Evolutionary conservation across 2,797 vertebrate genomes (phyloP), one percentile per base, ranked within the genome.

Genomic region (Melanotaenia trifasciata): DNA sequence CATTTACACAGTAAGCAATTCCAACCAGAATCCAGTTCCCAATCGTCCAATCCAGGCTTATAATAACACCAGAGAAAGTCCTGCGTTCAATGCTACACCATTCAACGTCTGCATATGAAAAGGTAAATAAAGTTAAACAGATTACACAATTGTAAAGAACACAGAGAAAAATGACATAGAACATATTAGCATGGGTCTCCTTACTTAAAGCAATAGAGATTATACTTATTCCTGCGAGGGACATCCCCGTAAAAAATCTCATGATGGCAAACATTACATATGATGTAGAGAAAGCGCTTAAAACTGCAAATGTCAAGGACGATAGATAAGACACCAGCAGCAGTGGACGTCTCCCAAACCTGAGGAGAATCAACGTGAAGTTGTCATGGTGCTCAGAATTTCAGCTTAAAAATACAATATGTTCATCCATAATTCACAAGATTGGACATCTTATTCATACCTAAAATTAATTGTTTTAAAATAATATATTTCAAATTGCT

Each of bases 191-290:
- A 18, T 51, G 11, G 13, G n/a, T 24, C 1, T 22, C 67, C 89
- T 83, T 74, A 92, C 92, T 91, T 30, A 93, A 59, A 66, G 79
- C 84, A 45, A 84, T n/a, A 16, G 86, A 72, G 53, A 94, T 88
- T 40, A 94, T 92, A 36, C 80, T 91, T 63, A 94, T 90, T 51
- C 90, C 94, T 18, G 92, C 65, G 0, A 93, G 71, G 8, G 86
- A 76, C 74, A 93, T 58, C 63, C 93, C 94, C 0, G 90, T 92
- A 6, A 93, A 87, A 66, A 92, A 90, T 53, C 93, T 90, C 90
- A 91, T 77, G 43, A 92, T 45, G 50, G 45, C 56, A 45, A 94
- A 94, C 87, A 92, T 84, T 3, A 81, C 3, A 62, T 91, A 93
- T 0, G 93, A 90, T 3, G 79, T 30, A 30, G 91, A 93, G 79